Percentiles rank a stretch among this genome's conserved stretches.
Conservation (phyloP, 2,797 vertebrate species). For the Erpetoichthys calabaricus region DNA sequence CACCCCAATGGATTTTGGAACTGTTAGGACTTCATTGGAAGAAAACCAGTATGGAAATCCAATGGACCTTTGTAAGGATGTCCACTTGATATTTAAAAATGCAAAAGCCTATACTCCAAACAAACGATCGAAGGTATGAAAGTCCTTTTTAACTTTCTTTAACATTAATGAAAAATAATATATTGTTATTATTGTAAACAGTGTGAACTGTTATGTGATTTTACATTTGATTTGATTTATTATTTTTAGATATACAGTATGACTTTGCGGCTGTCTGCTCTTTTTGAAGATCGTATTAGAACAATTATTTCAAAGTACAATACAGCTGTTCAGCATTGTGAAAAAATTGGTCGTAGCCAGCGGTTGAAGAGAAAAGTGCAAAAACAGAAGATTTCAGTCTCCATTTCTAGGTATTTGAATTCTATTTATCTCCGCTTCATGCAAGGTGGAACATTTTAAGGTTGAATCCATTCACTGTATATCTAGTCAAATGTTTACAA, state of each 20-base stretch:
- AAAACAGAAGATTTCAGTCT: slow-evolving; percentile 38
- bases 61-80: slow-evolving; percentile 83
- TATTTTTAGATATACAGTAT: slow-evolving; percentile 82
- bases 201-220: background rate
- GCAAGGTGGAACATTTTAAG: too few relatives aligned
- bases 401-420: background rate
- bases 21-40: slow-evolving; percentile 67
- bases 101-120: slow-evolving; percentile 94
- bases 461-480: too few relatives aligned
- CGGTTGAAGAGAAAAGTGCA: slow-evolving; percentile 63
- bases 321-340: slow-evolving; percentile 74
- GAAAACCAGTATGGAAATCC: slow-evolving; percentile 82
- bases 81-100: slow-evolving; percentile 84
- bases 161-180: background rate
- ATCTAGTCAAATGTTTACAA: too few relatives aligned
- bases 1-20: slow-evolving; percentile 88
- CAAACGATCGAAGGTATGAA: slow-evolving; percentile 84
- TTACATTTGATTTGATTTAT: slow-evolving; percentile 3
- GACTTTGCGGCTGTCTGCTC: slow-evolving; percentile 83
- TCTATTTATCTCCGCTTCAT: too few relatives aligned
- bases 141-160: slow-evolving; percentile 1
- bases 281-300: slow-evolving; percentile 83
- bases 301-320: slow-evolving; percentile 80
- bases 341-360: slow-evolving; percentile 68
- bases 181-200: slow-evolving; percentile 3